These are phyloP conservation scores for Coilia nasus DNA, from an alignment of 2,797 vertebrate species.

Conservation along the genomic window DNA sequence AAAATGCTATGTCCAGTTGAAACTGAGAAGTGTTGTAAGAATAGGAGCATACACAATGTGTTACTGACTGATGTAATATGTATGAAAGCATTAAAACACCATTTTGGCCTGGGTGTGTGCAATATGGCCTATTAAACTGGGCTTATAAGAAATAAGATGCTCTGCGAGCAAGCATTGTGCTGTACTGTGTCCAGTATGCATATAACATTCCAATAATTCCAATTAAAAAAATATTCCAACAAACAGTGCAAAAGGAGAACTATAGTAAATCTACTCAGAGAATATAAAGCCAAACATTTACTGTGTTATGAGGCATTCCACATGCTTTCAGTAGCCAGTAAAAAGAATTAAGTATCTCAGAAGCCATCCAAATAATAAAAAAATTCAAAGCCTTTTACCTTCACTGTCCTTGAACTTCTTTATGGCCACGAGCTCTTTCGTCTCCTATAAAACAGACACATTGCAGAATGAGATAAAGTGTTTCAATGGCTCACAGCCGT, in stretches of 20 bases:
- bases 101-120: neutral
- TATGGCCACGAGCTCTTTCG: slow-evolving; percentile 98
- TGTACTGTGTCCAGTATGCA: neutral
- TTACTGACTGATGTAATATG: neutral
- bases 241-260: neutral
- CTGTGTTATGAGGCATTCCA: neutral
- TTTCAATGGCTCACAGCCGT: slow-evolving; percentile 10
- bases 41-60: neutral
- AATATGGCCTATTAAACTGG: neutral
- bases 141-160: neutral
- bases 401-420: slow-evolving; percentile 99
- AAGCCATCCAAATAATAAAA: neutral
- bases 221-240: neutral
- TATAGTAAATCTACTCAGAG: neutral
- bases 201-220: neutral
- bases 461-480: slow-evolving; percentile 35
- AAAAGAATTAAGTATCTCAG: too few relatives aligned
- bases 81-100: neutral
- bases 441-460: slow-evolving; percentile 84
- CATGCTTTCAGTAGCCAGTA: neutral
- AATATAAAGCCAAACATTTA: neutral
- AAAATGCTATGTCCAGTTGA: neutral
- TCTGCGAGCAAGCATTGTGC: neutral
- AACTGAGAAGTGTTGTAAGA: neutral
- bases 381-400: slow-evolving; percentile 75